Evolutionary conservation across 1,140 invertebrate species (phyloP), one percentile per base, ranked within the genome.

Genomic region (Archegozetes longisetosus): DNA sequence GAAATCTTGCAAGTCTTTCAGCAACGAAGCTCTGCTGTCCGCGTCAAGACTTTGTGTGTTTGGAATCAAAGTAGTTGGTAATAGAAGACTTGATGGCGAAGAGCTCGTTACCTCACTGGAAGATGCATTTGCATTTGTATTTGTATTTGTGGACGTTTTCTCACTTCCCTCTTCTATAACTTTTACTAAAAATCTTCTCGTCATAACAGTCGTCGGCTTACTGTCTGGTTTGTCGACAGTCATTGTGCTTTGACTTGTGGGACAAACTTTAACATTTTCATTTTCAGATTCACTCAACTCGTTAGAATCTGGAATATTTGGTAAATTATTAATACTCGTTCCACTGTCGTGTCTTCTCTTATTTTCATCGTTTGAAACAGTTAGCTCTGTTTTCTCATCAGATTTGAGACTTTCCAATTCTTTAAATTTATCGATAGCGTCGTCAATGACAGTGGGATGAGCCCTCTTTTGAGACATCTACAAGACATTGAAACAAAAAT

Each of bases 381-480:
- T 32, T 3, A 4, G 20, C 27, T 25, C 29, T 13, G 23, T 55
- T 17, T 25, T n/a, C 26, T 55, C 53, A 17, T 14, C 29, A 1
- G 23, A 20, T 32, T 27, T 20, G 17, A 25, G 20, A 12, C 20
- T 75, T 67, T 89, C 85, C 68, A 86, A 82, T 14, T 80, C 76
- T 51, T 81, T 80, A 68, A 95, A 88, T 70, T 86, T 89, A 55
- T 82, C 78, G 29, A 93, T 73, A 13, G 88, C 85, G 68, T 92
- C 88, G 69, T 96, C 90, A 61, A 94, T 90, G 64, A 93, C 85
- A 0, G 82, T 80, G 65, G 86, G 84, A 3, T 86, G 83, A 22
- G 92, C 85, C 70, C 87, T 88, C 70, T 84, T 80, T 69, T 85
- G 82, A 29, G 83, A 84, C 58, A 89, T 62, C 64, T 67, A 46